Conservation (phyloP, 1,140 invertebrate species). For the Elysia chlorotica region DNA sequence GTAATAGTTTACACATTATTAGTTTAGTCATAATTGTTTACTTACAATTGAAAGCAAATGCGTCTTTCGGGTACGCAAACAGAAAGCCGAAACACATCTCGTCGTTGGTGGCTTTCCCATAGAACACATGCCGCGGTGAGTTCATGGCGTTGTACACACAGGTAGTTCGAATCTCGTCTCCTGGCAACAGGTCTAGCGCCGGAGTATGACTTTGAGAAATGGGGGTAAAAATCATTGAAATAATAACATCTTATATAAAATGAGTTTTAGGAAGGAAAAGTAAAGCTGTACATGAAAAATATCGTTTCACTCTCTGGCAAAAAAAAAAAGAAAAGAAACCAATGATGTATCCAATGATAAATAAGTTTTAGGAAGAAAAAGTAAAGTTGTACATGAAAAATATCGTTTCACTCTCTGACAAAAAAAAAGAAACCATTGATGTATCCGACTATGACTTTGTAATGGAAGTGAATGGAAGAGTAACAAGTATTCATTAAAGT, state of each 20-base stretch:
- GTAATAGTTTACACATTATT: no score
- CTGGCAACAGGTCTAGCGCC: slow-evolving; percentile 5
- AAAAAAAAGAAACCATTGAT: no score
- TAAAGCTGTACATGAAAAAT: background rate
- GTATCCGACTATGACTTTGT: no score
- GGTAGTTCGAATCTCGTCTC: slow-evolving; percentile 3
- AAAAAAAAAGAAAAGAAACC: no score
- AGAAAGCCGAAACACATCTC: slow-evolving; percentile 15
- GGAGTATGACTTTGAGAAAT: background rate
- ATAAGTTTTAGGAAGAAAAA: background rate
- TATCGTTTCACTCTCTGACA: no score
- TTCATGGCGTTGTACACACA: slow-evolving; percentile 4
- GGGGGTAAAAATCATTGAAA: background rate
- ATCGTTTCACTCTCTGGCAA: no score
- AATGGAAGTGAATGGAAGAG: no score
- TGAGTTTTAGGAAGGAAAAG: background rate
- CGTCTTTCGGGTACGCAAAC: background rate
- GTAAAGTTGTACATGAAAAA: background rate
- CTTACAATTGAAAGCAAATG: background rate
- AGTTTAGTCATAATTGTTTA: no score
- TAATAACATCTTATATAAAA: background rate
- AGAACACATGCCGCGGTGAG: background rate
- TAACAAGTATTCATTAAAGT: no score
- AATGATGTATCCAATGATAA: no score
- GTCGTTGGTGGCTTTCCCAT: background rate